Conservation (phyloP, 2,113 vertebrate species). For the Apteryx mantelli region DNA sequence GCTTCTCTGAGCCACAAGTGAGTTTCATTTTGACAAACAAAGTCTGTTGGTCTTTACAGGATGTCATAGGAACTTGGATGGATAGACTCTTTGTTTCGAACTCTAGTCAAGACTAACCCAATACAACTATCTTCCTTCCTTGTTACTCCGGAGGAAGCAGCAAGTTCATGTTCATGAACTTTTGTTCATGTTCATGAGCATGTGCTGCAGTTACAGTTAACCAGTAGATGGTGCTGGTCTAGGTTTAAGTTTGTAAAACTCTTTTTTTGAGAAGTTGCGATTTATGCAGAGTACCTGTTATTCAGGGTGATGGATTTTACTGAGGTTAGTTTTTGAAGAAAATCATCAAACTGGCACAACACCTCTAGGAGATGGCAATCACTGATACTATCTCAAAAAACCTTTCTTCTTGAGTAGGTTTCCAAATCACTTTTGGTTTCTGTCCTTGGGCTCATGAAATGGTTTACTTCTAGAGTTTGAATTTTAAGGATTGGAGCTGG, state of each 20-base stretch:
- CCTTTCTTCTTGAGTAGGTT: neutral
- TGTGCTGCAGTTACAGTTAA: neutral
- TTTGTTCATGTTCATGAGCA: neutral
- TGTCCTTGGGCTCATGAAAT: neutral
- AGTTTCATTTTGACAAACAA: neutral
- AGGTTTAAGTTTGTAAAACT: neutral
- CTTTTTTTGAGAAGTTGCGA: neutral
- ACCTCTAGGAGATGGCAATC: neutral
- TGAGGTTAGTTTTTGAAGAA: neutral
- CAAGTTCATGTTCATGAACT: neutral
- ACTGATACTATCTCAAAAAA: neutral
- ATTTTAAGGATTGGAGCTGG: neutral
- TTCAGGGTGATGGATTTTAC: neutral
- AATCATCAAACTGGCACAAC: accelerated
- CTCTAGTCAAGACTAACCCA: neutral
- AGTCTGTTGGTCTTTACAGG: neutral
- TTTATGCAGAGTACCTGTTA: neutral
- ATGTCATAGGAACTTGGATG: neutral
- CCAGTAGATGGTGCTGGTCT: neutral
- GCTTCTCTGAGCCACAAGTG: neutral
- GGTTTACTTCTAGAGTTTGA: neutral
- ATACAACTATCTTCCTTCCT: neutral
- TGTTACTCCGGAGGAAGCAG: conserved; percentile 11
- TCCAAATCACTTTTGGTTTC: neutral
- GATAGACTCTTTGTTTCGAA: neutral